phyloP scores from a whole-genome alignment of 2,113 vertebrate species.

The Aythya baeri region DNA sequence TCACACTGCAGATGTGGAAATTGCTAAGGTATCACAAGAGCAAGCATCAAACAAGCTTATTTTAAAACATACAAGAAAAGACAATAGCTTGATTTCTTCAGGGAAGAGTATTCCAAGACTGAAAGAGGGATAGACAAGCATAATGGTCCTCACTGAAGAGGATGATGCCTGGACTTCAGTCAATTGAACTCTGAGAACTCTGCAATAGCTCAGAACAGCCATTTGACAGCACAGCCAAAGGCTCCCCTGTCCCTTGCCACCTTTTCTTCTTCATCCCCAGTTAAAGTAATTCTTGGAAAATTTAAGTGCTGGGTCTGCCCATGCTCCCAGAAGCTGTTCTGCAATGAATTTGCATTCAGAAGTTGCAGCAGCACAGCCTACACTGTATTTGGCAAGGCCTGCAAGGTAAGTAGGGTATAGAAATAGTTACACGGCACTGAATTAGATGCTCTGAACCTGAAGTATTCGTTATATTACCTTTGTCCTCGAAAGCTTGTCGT shows the following conservation, averaged over 20 bases:
- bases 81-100: background rate
- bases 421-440: accelerated
- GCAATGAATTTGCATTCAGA: background rate
- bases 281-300: background rate
- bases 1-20: background rate
- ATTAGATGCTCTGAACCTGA: background rate
- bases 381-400: background rate
- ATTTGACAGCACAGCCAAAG: background rate
- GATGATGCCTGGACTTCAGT: background rate
- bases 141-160: background rate
- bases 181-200: background rate
- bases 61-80: background rate
- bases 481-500: conserved; percentile 45
- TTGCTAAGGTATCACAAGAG: background rate
- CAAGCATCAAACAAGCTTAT: background rate
- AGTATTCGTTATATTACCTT: conserved; percentile 66
- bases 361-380: background rate
- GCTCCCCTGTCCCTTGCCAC: background rate
- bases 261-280: background rate
- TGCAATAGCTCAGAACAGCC: background rate
- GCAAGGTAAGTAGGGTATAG: background rate
- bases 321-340: background rate
- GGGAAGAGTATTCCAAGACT: background rate
- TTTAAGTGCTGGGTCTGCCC: background rate
- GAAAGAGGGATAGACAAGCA: background rate